Evolutionary conservation across 2,888 invertebrate species (phyloP).

Genomic region (Allolobophora icterica): DNA sequence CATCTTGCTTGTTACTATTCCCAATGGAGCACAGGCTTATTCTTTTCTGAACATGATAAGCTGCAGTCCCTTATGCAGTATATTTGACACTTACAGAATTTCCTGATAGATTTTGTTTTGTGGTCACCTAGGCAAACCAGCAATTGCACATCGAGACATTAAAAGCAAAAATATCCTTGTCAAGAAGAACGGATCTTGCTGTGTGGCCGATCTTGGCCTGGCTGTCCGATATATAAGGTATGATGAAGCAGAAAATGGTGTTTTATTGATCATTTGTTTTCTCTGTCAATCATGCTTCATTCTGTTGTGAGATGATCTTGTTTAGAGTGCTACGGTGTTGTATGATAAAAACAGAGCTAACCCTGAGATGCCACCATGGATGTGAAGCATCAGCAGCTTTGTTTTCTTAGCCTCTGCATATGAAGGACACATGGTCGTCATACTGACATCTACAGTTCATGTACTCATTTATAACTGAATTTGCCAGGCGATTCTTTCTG

Average conservation of each 20-base stretch:
- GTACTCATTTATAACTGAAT: background rate
- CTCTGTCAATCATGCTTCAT: too few species aligned
- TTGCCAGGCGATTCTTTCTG: background rate
- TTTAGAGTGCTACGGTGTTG: background rate
- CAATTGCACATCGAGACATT: slow-evolving; percentile 89
- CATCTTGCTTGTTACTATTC: background rate
- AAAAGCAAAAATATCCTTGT: slow-evolving; percentile 93
- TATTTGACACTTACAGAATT: background rate
- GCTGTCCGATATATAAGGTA: slow-evolving; percentile 83
- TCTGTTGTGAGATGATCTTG: background rate
- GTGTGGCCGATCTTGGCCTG: slow-evolving; percentile 90
- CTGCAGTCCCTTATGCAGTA: background rate
- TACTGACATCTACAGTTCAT: background rate
- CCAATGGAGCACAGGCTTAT: background rate
- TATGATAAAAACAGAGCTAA: background rate
- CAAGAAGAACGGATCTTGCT: slow-evolving; percentile 84
- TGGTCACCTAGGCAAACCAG: slow-evolving; percentile 75
- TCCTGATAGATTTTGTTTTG: background rate
- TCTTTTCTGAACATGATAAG: background rate
- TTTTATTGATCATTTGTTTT: background rate
- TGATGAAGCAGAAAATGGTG: background rate
- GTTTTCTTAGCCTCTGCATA: background rate
- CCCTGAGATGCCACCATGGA: background rate
- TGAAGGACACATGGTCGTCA: background rate
- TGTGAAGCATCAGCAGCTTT: background rate